phyloP scores from a whole-genome alignment of 2,888 invertebrate species.

The Noctua janthe region DNA sequence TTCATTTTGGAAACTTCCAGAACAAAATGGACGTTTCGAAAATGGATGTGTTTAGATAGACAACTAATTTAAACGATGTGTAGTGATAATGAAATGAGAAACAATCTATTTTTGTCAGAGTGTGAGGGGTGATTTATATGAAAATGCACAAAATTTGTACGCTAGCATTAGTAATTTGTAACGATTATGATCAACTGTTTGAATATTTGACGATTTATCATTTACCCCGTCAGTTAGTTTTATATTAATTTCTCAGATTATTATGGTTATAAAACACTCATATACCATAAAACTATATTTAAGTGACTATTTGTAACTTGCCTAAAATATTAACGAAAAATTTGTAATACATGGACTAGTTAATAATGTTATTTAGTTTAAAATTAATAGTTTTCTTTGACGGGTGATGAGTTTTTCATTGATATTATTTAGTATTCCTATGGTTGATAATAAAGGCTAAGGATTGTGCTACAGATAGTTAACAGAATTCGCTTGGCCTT shows the following conservation, averaged over 20 bases:
- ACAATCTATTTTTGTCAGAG: constrained; percentile 86
- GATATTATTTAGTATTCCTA: constrained; percentile 32
- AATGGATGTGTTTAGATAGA: constrained; percentile 81
- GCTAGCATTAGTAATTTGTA: constrained; percentile 76
- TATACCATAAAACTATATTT: background rate
- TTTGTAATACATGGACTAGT: constrained; percentile 14
- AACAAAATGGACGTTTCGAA: constrained; percentile 68
- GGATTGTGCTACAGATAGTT: constrained; percentile 75
- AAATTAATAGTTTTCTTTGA: background rate
- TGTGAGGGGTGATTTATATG: constrained; percentile 75
- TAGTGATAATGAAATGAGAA: constrained; percentile 74
- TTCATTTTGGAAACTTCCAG: constrained; percentile 68
- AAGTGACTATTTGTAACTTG: constrained; percentile 2
- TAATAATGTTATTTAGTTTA: background rate
- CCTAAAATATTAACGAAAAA: background rate
- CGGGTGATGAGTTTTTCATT: constrained; percentile 16
- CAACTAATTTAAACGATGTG: constrained; percentile 82
- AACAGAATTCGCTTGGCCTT: constrained; percentile 72
- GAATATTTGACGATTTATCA: constrained; percentile 26
- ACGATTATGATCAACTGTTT: constrained; percentile 60
- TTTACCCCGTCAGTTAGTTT: constrained; percentile 1
- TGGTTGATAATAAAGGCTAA: constrained; percentile 62
- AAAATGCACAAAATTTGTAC: constrained; percentile 80
- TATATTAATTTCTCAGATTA: background rate
- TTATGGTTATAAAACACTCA: background rate